phyloP scores from a whole-genome alignment of 1,140 invertebrate species.

The Lerema accius region DNA sequence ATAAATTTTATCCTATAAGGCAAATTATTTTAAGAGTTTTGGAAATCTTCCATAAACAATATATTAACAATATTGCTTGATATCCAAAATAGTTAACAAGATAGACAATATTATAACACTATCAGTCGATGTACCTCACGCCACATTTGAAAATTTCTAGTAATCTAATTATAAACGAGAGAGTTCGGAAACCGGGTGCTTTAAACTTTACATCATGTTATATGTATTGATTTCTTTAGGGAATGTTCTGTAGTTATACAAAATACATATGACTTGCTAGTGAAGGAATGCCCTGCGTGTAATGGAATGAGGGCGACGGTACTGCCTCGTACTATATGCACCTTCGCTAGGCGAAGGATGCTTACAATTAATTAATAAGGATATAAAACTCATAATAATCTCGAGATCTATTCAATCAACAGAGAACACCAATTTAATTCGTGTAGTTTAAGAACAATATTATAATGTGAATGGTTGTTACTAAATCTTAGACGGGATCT shows the following conservation, averaged over 20 bases:
- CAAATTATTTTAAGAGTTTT: constrained; percentile 73
- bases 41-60: constrained; percentile 70
- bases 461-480: constrained; percentile 63
- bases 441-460: constrained; percentile 60
- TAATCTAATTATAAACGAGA: constrained; percentile 71
- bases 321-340: neutral
- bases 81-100: constrained; percentile 59
- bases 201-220: constrained; percentile 81
- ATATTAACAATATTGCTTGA: constrained; percentile 66
- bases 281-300: constrained; percentile 28
- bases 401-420: constrained; percentile 35
- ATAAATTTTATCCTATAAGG: constrained; percentile 64
- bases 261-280: constrained; percentile 38
- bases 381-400: constrained; percentile 29
- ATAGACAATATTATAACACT: constrained; percentile 67
- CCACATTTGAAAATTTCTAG: constrained; percentile 73
- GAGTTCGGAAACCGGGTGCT: constrained; percentile 81
- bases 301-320: constrained; percentile 11
- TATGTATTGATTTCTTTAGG: constrained; percentile 77
- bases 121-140: constrained; percentile 69
- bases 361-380: constrained; percentile 22
- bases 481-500: constrained; percentile 55
- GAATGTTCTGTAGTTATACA: constrained; percentile 69
- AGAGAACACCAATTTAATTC: constrained; percentile 74
- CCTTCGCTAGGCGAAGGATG: constrained; percentile 29